Evolutionary conservation across 1,140 invertebrate genomes (phyloP).

Genomic region (Vanessa atalanta): DNA sequence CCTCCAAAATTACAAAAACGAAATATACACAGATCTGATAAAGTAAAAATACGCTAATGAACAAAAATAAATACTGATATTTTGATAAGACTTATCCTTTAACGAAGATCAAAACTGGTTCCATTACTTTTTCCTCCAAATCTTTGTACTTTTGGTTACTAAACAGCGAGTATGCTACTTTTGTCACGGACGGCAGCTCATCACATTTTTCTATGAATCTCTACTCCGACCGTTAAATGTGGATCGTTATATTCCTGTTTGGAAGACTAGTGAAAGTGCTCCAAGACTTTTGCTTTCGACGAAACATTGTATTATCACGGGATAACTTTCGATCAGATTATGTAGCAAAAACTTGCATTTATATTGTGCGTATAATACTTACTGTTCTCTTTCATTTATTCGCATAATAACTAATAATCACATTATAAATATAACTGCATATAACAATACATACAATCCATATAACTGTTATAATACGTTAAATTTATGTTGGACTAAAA

Average conservation of each 20-base stretch:
- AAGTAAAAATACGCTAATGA: background rate
- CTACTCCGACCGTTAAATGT: constrained; percentile 51
- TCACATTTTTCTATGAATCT: constrained; percentile 51
- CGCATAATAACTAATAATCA: background rate
- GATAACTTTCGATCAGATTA: constrained; percentile 5
- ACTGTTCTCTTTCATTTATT: background rate
- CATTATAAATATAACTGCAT: background rate
- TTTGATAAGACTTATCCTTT: too few species aligned
- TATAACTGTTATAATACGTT: background rate
- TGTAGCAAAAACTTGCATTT: constrained; percentile 4
- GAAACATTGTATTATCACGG: constrained; percentile 31
- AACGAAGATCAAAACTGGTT: too few species aligned
- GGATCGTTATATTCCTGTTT: constrained; percentile 53
- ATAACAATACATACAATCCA: background rate
- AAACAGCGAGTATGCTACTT: constrained; percentile 48
- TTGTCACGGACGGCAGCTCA: constrained; percentile 44
- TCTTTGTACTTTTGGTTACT: too few species aligned
- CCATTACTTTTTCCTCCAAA: too few species aligned
- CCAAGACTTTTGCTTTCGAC: constrained; percentile 57
- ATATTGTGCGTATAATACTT: background rate
- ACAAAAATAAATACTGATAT: background rate
- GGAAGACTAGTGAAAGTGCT: constrained; percentile 49
- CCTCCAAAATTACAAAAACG: too few species aligned
- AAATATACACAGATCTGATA: too few species aligned
- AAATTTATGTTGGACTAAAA: background rate